Evolutionary conservation across 2,113 vertebrate genomes (phyloP).

Genomic region (Sula dactylatra): DNA sequence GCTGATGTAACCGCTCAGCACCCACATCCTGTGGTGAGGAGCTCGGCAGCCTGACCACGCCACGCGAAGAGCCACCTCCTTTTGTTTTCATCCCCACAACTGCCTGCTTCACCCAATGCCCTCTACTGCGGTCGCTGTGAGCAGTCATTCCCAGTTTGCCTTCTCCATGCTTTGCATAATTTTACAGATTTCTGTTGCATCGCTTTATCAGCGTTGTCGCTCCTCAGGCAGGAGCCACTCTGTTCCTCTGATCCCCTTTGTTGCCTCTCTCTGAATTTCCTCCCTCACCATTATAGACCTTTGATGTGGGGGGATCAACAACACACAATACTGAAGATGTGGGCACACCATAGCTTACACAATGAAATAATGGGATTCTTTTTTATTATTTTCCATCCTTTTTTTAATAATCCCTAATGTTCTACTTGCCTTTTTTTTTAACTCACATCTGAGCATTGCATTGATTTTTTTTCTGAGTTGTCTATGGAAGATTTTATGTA

Average conservation of each 20-base stretch:
- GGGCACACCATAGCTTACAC: not conserved
- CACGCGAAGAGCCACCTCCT: not conserved
- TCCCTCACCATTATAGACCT: not conserved
- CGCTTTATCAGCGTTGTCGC: not conserved
- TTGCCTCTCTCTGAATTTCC: not conserved
- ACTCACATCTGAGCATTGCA: not conserved
- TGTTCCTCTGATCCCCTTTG: not conserved
- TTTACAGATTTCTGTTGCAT: not conserved
- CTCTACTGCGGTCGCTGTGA: not conserved
- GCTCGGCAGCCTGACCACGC: not conserved
- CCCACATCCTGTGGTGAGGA: conserved; percentile 54
- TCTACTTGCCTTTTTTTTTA: not conserved
- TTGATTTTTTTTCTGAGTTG: not conserved
- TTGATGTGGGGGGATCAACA: not conserved
- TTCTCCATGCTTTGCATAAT: not conserved
- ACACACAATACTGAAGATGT: not conserved
- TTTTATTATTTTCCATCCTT: not conserved
- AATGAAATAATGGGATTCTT: not conserved
- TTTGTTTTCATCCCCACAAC: not conserved
- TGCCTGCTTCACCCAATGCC: not conserved
- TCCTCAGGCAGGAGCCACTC: not conserved
- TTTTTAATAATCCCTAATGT: not conserved
- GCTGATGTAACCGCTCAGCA: conserved; percentile 49
- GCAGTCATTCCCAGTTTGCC: not conserved
- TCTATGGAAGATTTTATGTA: not conserved